Conservation (phyloP, 2,888 invertebrate genomes). For the Theretra japonica region DNA sequence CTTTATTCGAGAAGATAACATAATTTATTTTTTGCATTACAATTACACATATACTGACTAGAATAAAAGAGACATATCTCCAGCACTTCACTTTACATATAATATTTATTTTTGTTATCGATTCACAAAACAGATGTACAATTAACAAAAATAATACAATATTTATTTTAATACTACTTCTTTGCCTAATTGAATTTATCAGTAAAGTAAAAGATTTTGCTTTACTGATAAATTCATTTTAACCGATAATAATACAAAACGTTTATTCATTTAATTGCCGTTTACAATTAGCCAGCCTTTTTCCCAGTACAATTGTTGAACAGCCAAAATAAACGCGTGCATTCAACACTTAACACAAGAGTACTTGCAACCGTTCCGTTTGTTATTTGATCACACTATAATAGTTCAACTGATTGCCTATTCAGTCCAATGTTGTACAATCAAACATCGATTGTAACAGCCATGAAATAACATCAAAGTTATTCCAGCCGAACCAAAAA, state of each 20-base stretch:
- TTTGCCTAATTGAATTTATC: too few relatives aligned
- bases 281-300: not conserved
- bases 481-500: not conserved
- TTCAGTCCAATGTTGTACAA: not conserved
- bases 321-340: conserved; percentile 1
- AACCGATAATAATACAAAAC: not conserved
- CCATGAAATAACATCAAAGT: not conserved
- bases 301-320: conserved; percentile 7
- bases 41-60: not conserved
- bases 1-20: too few relatives aligned
- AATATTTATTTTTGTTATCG: too few relatives aligned
- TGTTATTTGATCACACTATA: conserved; percentile 12
- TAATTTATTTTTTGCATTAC: not conserved
- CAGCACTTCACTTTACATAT: not conserved
- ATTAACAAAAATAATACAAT: too few relatives aligned
- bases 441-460: conserved; percentile 9
- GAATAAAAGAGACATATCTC: not conserved
- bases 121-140: too few relatives aligned
- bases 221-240: not conserved
- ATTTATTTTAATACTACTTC: too few relatives aligned
- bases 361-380: not conserved
- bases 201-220: not conserved
- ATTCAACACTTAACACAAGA: not conserved
- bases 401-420: conserved; percentile 14
- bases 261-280: not conserved